phyloP scores from a whole-genome alignment of 2,113 vertebrate genomes.

The Pygoscelis adeliae region DNA sequence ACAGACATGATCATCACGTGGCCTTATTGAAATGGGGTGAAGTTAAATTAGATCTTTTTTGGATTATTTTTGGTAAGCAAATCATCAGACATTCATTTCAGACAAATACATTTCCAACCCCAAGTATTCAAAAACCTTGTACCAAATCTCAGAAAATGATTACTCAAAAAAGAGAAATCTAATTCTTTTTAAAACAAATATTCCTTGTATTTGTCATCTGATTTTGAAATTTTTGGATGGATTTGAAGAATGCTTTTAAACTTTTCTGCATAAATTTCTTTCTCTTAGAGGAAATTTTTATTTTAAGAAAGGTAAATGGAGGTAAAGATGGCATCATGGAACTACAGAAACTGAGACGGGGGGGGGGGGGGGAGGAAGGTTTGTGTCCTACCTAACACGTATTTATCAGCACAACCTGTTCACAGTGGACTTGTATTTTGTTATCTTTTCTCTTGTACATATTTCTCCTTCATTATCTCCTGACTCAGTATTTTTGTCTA shows the following conservation, averaged over 20 bases:
- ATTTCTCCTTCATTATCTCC: not conserved
- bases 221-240: not conserved
- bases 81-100: not conserved
- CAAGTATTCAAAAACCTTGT: not conserved
- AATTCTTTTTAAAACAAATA: not conserved
- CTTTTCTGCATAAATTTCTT: not conserved
- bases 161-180: not conserved
- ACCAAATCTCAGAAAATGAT: not conserved
- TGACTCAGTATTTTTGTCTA: not conserved
- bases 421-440: not conserved
- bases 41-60: not conserved
- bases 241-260: not conserved
- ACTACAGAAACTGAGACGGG: not conserved
- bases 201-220: not conserved
- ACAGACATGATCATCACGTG: not conserved
- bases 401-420: not conserved
- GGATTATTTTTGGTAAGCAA: not conserved
- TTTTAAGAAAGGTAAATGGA: not conserved
- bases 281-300: not conserved
- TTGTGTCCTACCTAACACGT: too few species aligned
- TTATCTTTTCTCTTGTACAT: not conserved
- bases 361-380: not conserved
- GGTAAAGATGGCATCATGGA: not conserved
- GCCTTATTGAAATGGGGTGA: not conserved
- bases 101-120: not conserved